A percentile compares a stretch with the other conserved stretches of the same genome.
Conservation (phyloP, 2,888 invertebrate species). For the Orthosia gracilis region DNA sequence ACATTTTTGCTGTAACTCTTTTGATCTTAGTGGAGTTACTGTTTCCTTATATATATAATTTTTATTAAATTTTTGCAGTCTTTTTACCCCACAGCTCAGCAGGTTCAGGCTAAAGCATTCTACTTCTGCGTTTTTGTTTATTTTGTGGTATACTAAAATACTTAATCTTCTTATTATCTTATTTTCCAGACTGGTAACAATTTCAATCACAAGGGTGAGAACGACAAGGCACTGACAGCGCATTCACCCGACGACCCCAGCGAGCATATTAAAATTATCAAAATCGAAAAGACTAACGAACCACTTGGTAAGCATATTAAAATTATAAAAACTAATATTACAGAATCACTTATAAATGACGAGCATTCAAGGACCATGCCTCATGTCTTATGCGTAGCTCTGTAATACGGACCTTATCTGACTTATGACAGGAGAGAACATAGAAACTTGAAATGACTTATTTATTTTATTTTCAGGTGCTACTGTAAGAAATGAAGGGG, state of each 20-base stretch:
- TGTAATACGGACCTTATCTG: too few species aligned
- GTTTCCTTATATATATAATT: too few species aligned
- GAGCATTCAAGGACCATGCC: too few species aligned
- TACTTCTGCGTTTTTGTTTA: too few species aligned
- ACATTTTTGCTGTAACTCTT: not conserved
- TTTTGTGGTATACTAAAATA: too few species aligned
- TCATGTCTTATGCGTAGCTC: too few species aligned
- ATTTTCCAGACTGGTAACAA: slow-evolving; percentile 85
- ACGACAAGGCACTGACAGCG: slow-evolving; percentile 78
- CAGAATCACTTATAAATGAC: too few species aligned
- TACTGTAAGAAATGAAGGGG: slow-evolving; percentile 97
- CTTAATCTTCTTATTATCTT: not conserved
- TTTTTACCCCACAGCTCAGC: too few species aligned
- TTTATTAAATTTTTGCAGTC: too few species aligned
- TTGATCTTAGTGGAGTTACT: not conserved
- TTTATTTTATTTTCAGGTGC: slow-evolving; percentile 86
- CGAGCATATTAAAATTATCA: slow-evolving; percentile 97
- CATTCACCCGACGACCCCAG: slow-evolving; percentile 88
- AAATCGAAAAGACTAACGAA: slow-evolving; percentile 99
- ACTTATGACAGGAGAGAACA: too few species aligned
- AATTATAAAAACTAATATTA: not conserved
- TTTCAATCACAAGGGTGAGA: slow-evolving; percentile 81
- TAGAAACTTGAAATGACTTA: not conserved
- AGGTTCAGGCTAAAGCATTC: too few species aligned
- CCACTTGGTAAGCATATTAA: slow-evolving; percentile 92